Percentiles rank a stretch among this genome's conserved stretches.
Evolutionary conservation across 2,888 invertebrate genomes (phyloP).

Genomic region (Lottia scabra): DNA sequence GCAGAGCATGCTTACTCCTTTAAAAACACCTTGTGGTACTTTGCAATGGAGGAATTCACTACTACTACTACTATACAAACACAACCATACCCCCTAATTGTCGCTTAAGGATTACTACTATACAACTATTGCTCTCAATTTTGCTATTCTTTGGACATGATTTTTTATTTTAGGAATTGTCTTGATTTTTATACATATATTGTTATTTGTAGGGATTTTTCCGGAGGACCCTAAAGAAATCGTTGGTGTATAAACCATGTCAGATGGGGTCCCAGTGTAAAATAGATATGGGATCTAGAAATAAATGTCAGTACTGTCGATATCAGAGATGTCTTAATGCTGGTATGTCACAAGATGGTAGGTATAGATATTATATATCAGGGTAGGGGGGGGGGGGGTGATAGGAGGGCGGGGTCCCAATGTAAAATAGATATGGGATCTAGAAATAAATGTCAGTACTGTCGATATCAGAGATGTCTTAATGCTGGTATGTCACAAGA

Average conservation of each 20-base stretch:
- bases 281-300: slow-evolving; percentile 63
- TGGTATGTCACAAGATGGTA: slow-evolving; percentile 67
- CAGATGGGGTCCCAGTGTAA: slow-evolving; percentile 62
- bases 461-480: slow-evolving; percentile 67
- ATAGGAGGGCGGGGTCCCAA: slow-evolving; percentile 39
- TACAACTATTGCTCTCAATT: too few species aligned
- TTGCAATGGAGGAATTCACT: too few species aligned
- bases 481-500: slow-evolving; percentile 68
- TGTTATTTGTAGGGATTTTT: slow-evolving; percentile 64
- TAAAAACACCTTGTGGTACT: too few species aligned
- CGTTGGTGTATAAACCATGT: slow-evolving; percentile 65
- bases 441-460: slow-evolving; percentile 67
- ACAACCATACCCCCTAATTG: too few species aligned
- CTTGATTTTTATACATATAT: too few species aligned
- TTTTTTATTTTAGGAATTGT: too few species aligned
- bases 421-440: slow-evolving; percentile 65
- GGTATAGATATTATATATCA: slow-evolving; percentile 13
- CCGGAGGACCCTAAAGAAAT: slow-evolving; percentile 65
- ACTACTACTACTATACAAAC: too few species aligned
- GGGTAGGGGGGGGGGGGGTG: too few species aligned
- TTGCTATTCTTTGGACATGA: too few species aligned
- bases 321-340: slow-evolving; percentile 68
- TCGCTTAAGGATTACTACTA: too few species aligned
- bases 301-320: slow-evolving; percentile 67
- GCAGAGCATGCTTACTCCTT: too few species aligned